Percentiles rank a stretch among this genome's conserved stretches.
phyloP scores from a whole-genome alignment of 2,888 invertebrate genomes.

The Cataglyphis altisquamis region DNA sequence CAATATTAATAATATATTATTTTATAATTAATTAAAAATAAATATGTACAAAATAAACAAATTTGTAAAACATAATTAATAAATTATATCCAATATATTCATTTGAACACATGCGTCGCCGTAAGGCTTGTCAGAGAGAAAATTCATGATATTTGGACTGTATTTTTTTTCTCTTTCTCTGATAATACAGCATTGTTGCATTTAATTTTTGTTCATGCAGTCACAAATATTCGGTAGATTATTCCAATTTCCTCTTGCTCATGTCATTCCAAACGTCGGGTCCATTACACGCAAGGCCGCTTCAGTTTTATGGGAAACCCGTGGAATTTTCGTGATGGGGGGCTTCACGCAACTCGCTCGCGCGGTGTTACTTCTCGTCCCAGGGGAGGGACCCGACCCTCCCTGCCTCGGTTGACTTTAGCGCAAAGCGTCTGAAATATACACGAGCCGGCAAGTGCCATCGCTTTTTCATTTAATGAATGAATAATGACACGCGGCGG shows the following conservation, averaged over 20 bases:
- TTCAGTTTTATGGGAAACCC: constrained; percentile 70
- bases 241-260: constrained; percentile 62
- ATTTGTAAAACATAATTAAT: constrained; percentile 2
- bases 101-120: background rate
- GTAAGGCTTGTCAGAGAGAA: background rate
- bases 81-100: background rate
- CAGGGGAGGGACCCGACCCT: constrained; percentile 65
- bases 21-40: constrained; percentile 17
- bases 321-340: constrained; percentile 66
- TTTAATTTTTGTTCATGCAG: constrained; percentile 39
- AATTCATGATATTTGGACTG: background rate
- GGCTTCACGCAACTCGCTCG: constrained; percentile 64
- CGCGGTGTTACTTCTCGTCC: constrained; percentile 65
- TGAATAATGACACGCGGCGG: constrained; percentile 69
- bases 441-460: constrained; percentile 65
- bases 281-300: constrained; percentile 72
- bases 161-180: background rate
- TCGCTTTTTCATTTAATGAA: constrained; percentile 72
- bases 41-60: constrained; percentile 12
- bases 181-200: background rate
- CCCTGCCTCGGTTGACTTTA: constrained; percentile 58
- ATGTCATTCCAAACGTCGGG: constrained; percentile 65
- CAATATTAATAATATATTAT: constrained; percentile 6
- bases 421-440: constrained; percentile 71
- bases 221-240: constrained; percentile 57